Base-by-base conservation (phyloP, 2,797 vertebrate genomes). In the Pseudochaenichthys georgianus region DNA sequence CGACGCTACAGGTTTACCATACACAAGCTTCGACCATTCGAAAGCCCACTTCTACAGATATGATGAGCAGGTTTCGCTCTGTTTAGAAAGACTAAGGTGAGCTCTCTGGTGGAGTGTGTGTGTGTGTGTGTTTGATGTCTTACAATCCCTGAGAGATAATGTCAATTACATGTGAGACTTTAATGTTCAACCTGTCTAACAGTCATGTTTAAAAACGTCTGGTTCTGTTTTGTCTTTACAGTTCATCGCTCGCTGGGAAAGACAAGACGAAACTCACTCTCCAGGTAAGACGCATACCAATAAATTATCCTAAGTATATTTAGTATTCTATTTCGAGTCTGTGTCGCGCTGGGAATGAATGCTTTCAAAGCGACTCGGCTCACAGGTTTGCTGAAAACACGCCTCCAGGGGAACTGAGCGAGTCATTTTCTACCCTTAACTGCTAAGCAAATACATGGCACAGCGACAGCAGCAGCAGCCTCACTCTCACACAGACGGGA, bases 21-120 rank as follows among this genome's bases (percentile, higher is more conserved):
- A 96, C 91, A 97, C 96, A 61, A 97, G 96, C 83, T 99, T 99
- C 0, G 97, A 99, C 86, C 96, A 99, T 86, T 97, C 97, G 0
- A 98, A 98, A 52, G 97, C 98, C 31, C 98, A 99, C 85, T 99
- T 98, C 82, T 99, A 98, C 89, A 96, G 97, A 94, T 99, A 98
- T 0, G 98, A 99, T 3, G 98, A 99, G 89, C 98, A 99, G 73
- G 96, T 99, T 78, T 97, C 96, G 0, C 95, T 99, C 0, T 99
- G 97, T 94, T 92, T 99, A 87, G 98, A 99, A 92, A 96, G 96
- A 73, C 95, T 96, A 72, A 97, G 96, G 98, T 99, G 88, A 94
- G 93, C 5, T 13, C 17, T 13, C 9, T 28, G 3, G 3, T 58
- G 3, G 38, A 60, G 23, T 57, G 12, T 71, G 3, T 21, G 21